Conservation (phyloP, 2,113 vertebrate genomes). For the Madoqua kirkii region DNA sequence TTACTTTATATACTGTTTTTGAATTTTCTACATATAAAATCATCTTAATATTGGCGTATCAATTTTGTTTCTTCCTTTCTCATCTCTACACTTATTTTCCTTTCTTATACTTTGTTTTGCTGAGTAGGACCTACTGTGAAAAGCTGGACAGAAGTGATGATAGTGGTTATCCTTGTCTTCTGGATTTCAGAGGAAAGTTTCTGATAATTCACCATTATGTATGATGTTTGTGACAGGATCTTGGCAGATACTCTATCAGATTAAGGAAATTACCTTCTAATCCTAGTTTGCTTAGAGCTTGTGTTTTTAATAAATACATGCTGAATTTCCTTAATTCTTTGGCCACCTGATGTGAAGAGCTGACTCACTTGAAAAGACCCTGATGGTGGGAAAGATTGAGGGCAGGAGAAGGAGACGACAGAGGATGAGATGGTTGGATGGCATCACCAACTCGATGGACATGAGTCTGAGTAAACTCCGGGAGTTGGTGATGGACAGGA, state of each 20-base stretch:
- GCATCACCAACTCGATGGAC: neutral
- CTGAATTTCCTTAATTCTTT: neutral
- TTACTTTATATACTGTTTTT: neutral
- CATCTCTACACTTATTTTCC: neutral
- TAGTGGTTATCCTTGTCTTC: neutral
- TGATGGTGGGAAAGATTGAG: neutral
- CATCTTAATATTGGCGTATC: neutral
- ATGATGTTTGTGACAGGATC: neutral
- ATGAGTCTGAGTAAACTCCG: neutral
- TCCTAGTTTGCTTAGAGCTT: neutral
- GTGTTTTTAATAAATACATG: neutral
- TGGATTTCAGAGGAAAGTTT: neutral
- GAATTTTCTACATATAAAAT: neutral
- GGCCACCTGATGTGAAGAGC: neutral
- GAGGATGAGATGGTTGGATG: neutral
- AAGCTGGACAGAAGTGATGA: neutral
- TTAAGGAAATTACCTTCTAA: neutral
- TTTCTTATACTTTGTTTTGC: neutral
- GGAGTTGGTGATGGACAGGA: neutral
- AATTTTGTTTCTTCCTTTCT: neutral
- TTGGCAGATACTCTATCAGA: neutral
- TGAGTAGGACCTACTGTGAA: neutral
- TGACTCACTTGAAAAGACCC: neutral
- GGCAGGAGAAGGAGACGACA: fast-evolving
- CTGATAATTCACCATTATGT: neutral